Evolutionary conservation across 2,797 vertebrate species (phyloP), one percentile per base, ranked within the genome.

Genomic region (Kryptolebias ocellatus): DNA sequence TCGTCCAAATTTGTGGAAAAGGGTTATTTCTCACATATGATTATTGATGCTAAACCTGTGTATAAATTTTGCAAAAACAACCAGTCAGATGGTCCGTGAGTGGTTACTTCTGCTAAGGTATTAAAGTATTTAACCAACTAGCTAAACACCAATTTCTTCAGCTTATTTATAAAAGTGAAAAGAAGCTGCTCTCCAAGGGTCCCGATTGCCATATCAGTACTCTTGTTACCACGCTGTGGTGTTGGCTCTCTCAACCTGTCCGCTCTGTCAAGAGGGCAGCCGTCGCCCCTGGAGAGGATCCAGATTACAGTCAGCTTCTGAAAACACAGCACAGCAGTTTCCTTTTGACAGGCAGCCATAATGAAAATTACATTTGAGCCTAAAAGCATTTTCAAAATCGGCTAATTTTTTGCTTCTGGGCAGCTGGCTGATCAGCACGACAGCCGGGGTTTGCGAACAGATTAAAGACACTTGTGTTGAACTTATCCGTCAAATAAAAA

Each of bases 291-390:
- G 83, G 76, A 81, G 73, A 28, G n/a, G 24, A 4, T 80, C 85
- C 84, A 86, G 80, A 78, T 77, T 67, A 74, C 74, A 78, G 81
- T 54, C 62, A 37, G 72, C 70, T 66, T 72, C 60, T 70, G 66
- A 74, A 83, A 83, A 74, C 49, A 42, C 71, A 83, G 71, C 74
- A 31, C 64, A 71, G 76, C 85, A 76, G 28, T 76, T 79, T 81
- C 62, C 39, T 63, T 24, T 44, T 63, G 74, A 83, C 59, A 58
- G 69, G 78, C 37, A 3, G 60, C 63, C 76, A 64, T 74, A 44
- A 76, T 81, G 75, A 77, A 80, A 70, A 79, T 76, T 1, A 64
- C 5, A 12, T 64, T 64, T 44, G 27, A n/a, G 60, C 72, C 45
- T 37, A 72, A 81, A 63, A 64, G 37, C 18, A 5, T 8, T 42